Evolutionary conservation across 1,140 invertebrate species (phyloP), one percentile per base, ranked within the genome.

Genomic region (Conopomorpha cramerella): DNA sequence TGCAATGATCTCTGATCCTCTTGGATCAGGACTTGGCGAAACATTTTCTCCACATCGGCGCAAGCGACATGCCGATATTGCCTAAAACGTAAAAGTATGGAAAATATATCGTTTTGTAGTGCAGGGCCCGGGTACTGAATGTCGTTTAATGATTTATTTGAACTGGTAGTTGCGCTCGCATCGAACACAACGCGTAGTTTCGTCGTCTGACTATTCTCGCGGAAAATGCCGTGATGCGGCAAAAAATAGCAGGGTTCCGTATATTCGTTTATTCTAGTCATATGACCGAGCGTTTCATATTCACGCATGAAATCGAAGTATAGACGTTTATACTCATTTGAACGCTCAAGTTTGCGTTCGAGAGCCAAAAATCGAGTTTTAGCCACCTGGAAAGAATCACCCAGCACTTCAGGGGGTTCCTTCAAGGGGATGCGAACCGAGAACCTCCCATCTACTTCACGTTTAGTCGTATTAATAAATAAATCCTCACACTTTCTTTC

Each of bases 291-390:
- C 2, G 31, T 11, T n/a, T n/a, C n/a, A n/a, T n/a, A n/a, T n/a
- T n/a, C n/a, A n/a, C n/a, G n/a, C n/a, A n/a, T n/a, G n/a, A 62
- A 60, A 8, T 62, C 43, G 10, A 8, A 17, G 32, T 55, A 62
- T 26, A 45, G 30, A 16, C 28, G n/a, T 43, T 46, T 48, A 27
- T 50, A 47, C 4, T 34, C 7, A 15, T 34, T 11, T n/a, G 38
- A 42, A 8, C 30, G 34, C n/a, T 39, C 16, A 6, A 59, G 30
- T 46, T 51, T 54, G 3, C 42, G 38, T 32, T 62, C 58, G 12
- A 61, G 32, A 2, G 37, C 34, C 3, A 54, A 27, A 14, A 51
- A 46, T 2, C 51, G 33, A 10, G 25, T 36, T 29, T 45, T 38
- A 2, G 48, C 48, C 8, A 36, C 29, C 2, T 27, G 28, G 18